Evolutionary conservation across 37 sponge, comb jelly and placozoan species (phyloP).

Genomic region (Diacarnus erythraeanus): DNA sequence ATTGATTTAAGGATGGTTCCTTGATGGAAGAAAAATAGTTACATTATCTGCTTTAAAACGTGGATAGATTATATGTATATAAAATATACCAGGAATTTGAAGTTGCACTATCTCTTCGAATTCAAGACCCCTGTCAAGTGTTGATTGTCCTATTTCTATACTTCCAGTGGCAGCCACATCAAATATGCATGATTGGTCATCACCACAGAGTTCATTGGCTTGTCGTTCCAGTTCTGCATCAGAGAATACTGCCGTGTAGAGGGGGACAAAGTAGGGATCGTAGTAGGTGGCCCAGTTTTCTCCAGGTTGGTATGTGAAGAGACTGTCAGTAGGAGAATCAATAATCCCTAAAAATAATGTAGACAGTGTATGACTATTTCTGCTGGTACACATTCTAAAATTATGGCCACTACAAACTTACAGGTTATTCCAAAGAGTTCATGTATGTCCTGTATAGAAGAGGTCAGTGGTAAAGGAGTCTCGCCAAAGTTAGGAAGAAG

Average conservation of each 20-base stretch:
- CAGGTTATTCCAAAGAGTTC: slow-evolving; percentile 60
- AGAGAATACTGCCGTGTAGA: slow-evolving; percentile 1
- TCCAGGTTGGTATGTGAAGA: slow-evolving; percentile 51
- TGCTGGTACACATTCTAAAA: too few species aligned
- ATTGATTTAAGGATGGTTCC: too few species aligned
- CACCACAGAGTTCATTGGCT: slow-evolving; percentile 21
- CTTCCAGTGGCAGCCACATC: slow-evolving; percentile 50
- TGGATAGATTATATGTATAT: too few species aligned
- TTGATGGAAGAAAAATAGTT: too few species aligned
- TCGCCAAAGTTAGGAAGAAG: slow-evolving; percentile 7
- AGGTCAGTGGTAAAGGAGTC: slow-evolving; percentile 20
- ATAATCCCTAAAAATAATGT: slow-evolving; percentile 72
- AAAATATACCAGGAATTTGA: too few species aligned
- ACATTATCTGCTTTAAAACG: too few species aligned
- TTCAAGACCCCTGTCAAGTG: slow-evolving; percentile 9
- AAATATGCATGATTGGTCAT: slow-evolving; percentile 40
- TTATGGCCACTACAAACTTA: slow-evolving; percentile 2
- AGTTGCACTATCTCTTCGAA: too few species aligned
- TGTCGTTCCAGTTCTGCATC: slow-evolving; percentile 23
- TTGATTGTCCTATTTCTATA: slow-evolving; percentile 24
- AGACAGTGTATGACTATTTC: too few species aligned
- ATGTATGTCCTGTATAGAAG: slow-evolving; percentile 46
- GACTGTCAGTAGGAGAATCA: slow-evolving; percentile 4
- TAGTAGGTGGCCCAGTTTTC: slow-evolving; percentile 32
- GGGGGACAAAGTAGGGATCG: slow-evolving; percentile 33